Conservation (phyloP, 2,888 invertebrate genomes). For the Dolichomitus sp. region DNA sequence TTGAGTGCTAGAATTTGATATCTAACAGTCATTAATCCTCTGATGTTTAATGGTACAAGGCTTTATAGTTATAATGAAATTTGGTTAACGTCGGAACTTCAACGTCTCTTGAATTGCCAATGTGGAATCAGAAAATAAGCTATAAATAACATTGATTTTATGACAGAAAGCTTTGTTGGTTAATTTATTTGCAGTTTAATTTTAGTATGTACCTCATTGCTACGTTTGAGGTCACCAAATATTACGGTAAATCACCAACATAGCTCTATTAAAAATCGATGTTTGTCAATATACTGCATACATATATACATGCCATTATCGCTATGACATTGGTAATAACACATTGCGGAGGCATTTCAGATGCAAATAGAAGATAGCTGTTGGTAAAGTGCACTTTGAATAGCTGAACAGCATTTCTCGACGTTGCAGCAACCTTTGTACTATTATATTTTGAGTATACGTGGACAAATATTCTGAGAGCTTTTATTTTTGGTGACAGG, state of each 20-base stretch:
- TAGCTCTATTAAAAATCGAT: neutral
- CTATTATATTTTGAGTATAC: neutral
- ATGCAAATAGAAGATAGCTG: constrained; percentile 23
- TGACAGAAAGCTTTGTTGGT: neutral
- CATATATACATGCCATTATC: neutral
- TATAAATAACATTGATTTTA: neutral
- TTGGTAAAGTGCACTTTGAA: constrained; percentile 12
- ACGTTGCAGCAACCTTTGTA: neutral
- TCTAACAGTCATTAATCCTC: neutral
- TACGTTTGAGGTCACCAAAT: neutral
- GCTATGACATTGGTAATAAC: neutral
- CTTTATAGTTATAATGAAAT: neutral
- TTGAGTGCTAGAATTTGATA: neutral
- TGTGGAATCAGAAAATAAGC: neutral
- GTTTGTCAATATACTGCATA: neutral
- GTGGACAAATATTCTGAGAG: neutral
- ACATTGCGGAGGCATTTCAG: neutral
- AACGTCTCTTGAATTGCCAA: neutral
- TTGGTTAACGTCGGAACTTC: neutral
- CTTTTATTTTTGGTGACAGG: neutral
- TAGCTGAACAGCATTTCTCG: constrained; percentile 10
- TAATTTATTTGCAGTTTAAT: neutral
- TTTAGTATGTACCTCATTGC: neutral
- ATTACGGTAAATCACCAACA: neutral
- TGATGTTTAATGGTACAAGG: neutral